These are phyloP conservation scores for Coryphaenoides rupestris DNA, from an alignment of 2,113 vertebrate species.

Conservation along the genomic window DNA sequence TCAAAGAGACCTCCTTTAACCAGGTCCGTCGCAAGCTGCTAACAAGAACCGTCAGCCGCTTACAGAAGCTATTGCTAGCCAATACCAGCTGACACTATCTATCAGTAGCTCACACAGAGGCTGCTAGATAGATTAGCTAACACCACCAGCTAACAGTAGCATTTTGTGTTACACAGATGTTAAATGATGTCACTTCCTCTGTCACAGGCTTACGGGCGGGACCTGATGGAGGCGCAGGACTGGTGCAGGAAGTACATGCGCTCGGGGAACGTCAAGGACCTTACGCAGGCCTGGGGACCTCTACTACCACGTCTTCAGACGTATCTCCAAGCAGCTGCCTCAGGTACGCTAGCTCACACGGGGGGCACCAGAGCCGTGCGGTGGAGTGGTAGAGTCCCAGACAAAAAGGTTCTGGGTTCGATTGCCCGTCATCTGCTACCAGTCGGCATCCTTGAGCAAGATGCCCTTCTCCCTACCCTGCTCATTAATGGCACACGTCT, in stretches of 20 bases:
- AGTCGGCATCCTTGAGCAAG: background rate
- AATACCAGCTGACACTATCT: too few relatives aligned
- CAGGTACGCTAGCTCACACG: conserved; percentile 74
- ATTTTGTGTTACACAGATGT: background rate
- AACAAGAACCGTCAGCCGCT: too few relatives aligned
- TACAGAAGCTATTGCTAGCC: too few relatives aligned
- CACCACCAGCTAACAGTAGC: too few relatives aligned
- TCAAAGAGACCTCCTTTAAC: conserved; percentile 98
- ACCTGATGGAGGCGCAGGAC: conserved; percentile 98
- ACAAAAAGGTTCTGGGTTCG: too few relatives aligned
- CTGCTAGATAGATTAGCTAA: too few relatives aligned
- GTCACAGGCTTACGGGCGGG: conserved; percentile 90
- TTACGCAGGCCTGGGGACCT: conserved; percentile 99
- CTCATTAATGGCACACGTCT: too few relatives aligned
- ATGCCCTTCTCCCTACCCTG: too few relatives aligned
- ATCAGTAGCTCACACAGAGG: too few relatives aligned
- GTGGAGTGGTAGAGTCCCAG: too few relatives aligned
- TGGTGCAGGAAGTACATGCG: conserved; percentile 99
- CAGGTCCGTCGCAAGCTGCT: conserved; percentile 74
- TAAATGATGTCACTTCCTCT: conserved; percentile 27
- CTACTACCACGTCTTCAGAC: conserved; percentile 96
- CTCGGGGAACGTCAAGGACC: conserved; percentile 95
- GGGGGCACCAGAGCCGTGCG: too few relatives aligned
- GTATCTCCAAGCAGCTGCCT: conserved; percentile 96
- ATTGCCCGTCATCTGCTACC: background rate